These are phyloP conservation scores for Micoletzkya japonica DNA, from an alignment of 2,888 invertebrate genomes.

Conservation along the genomic window DNA sequence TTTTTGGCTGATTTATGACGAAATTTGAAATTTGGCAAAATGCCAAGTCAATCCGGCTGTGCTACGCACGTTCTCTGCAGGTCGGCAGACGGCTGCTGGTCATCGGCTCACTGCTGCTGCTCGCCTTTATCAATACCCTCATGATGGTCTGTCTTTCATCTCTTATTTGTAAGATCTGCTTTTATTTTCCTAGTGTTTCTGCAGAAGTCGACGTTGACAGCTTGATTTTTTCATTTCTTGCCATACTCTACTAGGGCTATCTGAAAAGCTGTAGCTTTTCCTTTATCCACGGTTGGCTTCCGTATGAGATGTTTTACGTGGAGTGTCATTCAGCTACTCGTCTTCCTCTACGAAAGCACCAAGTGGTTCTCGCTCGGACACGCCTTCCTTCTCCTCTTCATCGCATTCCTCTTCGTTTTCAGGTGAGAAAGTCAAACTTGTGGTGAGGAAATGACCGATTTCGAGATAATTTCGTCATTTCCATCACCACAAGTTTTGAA, in stretches of 20 bases:
- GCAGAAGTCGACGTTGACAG: too few relatives aligned
- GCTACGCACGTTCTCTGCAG: too few relatives aligned
- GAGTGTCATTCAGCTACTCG: not conserved
- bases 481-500: not conserved
- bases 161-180: too few relatives aligned
- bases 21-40: too few relatives aligned
- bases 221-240: too few relatives aligned
- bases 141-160: conserved; percentile 52
- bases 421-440: conserved; percentile 35
- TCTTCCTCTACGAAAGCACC: conserved; percentile 30
- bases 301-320: not conserved
- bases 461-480: not conserved
- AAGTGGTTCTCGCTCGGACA: conserved; percentile 38
- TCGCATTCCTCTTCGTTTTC: conserved; percentile 50
- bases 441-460: not conserved
- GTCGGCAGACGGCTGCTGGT: conserved; percentile 49
- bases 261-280: too few relatives aligned
- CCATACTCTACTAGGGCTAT: too few relatives aligned
- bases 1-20: too few relatives aligned
- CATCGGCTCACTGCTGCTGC: conserved; percentile 40
- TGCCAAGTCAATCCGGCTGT: too few relatives aligned
- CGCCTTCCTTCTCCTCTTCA: conserved; percentile 44
- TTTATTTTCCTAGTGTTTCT: too few relatives aligned
- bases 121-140: conserved; percentile 44
- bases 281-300: too few relatives aligned